These are phyloP conservation scores for Dolichoris vasculosae DNA, from an alignment of 1,140 invertebrate genomes.

Conservation along the genomic window DNA sequence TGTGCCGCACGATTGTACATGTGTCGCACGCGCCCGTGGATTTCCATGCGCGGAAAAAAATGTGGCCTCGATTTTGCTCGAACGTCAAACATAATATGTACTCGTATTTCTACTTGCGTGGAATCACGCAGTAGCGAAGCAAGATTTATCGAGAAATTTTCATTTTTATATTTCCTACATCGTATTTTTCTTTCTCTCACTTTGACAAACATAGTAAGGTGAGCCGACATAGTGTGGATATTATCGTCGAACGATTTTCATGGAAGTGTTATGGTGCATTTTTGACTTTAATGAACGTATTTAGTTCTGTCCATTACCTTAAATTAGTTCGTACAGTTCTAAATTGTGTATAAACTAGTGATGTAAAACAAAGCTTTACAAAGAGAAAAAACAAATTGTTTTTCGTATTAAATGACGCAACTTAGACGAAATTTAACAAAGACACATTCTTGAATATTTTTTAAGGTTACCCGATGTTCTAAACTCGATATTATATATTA, in stretches of 20 bases:
- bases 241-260: constrained; percentile 11
- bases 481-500: not conserved
- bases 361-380: not conserved
- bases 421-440: not conserved
- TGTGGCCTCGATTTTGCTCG: constrained; percentile 30
- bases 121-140: not conserved
- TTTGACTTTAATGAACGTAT: constrained; percentile 25
- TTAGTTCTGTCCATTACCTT: constrained; percentile 29
- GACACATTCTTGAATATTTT: no score
- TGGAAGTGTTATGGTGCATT: constrained; percentile 7
- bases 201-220: not conserved
- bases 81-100: not conserved
- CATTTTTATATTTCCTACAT: not conserved
- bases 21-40: constrained; percentile 36
- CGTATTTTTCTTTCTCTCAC: not conserved
- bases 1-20: constrained; percentile 25
- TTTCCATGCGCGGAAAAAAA: constrained; percentile 51
- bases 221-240: not conserved
- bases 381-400: not conserved
- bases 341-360: not conserved
- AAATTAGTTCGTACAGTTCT: constrained; percentile 24
- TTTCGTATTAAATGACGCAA: not conserved
- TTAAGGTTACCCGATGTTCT: no score
- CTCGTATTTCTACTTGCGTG: not conserved
- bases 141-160: not conserved